Evolutionary conservation across 2,113 vertebrate species (phyloP), one percentile per base, ranked within the genome.

Genomic region (Hystrix brachyura): DNA sequence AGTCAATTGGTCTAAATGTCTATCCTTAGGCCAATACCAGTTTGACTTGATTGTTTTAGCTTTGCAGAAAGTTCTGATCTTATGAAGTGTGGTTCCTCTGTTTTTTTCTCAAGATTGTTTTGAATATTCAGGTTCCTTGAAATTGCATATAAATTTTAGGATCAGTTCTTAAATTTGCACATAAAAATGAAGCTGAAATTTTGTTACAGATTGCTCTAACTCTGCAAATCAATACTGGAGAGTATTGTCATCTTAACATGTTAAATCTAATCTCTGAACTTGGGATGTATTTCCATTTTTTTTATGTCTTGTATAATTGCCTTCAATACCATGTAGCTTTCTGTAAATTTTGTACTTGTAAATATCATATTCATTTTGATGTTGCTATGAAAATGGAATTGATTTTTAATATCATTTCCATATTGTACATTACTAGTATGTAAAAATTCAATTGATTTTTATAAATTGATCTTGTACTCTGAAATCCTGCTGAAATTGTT

Each of bases 61-160:
- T 78, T 62, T 78, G 60, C n/a, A 76, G 27, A 90, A 51, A 55
- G 43, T 89, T 89, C 57, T 38, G 48, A 92, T 80, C 84, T 88
- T 53, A 87, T 12, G 5, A 89, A 91, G 17, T 43, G 1, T 87
- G 46, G 48, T 18, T 69, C 38, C 32, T 69, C 0, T 72, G 23
- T 46, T 78, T 15, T 79, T 65, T 76, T 82, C 65, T 78, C 46
- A 81, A 53, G 17, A 67, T 84, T 79, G 23, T n/a, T 72, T 72
- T 72, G 29, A 4, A 65, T 57, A 94, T 51, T 89, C n/a, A 15
- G 21, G 9, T 79, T 7, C 29, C 27, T 87, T 78, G 5, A 11
- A 85, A 64, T 83, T 88, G 21, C 60, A 69, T 62, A 19, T 34
- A 27, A 79, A 94, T 94, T 51, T 96, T 62, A 84, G 53, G 5